A percentile compares a stretch with the other conserved stretches of the same genome.
phyloP scores from a whole-genome alignment of 1,140 invertebrate species.

The Pogonognathellus flavescens region DNA sequence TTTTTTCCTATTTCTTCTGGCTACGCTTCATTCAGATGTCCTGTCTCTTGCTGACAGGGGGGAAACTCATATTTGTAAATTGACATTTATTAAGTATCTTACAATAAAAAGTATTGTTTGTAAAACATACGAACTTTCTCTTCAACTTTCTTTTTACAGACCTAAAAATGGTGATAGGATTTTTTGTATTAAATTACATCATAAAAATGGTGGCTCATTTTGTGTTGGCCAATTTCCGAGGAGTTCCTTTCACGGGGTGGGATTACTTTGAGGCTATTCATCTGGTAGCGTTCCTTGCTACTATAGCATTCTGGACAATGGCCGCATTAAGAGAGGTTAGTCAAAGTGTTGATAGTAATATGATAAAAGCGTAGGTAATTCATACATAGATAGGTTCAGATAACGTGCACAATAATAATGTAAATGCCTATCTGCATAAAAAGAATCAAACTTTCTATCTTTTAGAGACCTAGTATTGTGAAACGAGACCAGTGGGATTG shows the following conservation, averaged over 20 bases:
- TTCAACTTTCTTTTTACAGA: not conserved
- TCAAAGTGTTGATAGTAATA: not conserved
- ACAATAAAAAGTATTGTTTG: not conserved
- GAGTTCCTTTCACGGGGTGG: constrained; percentile 7
- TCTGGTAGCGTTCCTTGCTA: not conserved
- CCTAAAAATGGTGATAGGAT: not conserved
- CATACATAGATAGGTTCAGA: not conserved
- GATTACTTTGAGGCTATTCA: not conserved
- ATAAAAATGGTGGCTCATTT: not conserved
- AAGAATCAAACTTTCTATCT: not conserved
- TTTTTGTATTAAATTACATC: not conserved
- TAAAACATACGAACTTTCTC: not conserved
- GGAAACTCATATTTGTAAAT: not conserved
- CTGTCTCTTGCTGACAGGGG: constrained; percentile 20
- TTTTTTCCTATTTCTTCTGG: not conserved
- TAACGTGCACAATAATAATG: too few species aligned
- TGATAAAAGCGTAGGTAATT: not conserved
- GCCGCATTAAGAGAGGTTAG: not conserved
- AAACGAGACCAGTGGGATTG: not conserved
- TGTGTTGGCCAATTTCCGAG: not conserved
- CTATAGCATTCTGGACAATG: not conserved
- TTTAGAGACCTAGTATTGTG: not conserved
- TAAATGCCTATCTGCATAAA: not conserved
- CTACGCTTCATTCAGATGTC: not conserved
- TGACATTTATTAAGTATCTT: not conserved